These are phyloP conservation scores for Scolopax rusticola DNA, from an alignment of 2,797 vertebrate species.

Conservation along the genomic window DNA sequence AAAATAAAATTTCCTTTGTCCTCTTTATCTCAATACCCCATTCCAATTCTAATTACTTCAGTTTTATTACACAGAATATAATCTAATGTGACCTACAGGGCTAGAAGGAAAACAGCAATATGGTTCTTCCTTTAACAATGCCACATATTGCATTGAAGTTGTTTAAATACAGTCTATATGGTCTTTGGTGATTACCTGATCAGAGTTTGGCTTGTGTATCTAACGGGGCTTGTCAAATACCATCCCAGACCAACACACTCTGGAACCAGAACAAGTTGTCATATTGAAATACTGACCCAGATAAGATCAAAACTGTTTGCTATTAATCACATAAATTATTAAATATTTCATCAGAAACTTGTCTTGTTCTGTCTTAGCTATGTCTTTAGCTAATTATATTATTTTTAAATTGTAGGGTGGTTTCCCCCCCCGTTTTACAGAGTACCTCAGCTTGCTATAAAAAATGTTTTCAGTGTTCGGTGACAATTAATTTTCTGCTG, in stretches of 20 bases:
- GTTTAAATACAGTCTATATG: background rate
- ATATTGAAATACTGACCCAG: conserved; percentile 21
- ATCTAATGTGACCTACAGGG: background rate
- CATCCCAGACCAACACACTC: background rate
- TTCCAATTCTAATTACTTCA: background rate
- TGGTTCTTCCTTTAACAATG: background rate
- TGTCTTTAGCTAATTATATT: background rate
- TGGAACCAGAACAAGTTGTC: background rate
- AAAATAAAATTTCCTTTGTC: background rate
- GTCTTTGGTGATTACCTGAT: background rate
- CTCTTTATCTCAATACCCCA: background rate
- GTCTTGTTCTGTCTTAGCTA: too few species aligned
- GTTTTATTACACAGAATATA: background rate
- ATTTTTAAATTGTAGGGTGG: background rate
- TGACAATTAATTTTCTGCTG: background rate
- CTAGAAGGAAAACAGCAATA: background rate
- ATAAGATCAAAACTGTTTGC: conserved; percentile 16
- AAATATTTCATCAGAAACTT: background rate
- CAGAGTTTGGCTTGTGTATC: background rate
- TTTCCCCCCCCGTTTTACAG: background rate
- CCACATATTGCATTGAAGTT: fast-evolving
- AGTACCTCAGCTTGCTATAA: background rate
- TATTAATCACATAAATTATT: conserved; percentile 19
- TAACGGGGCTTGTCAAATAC: background rate
- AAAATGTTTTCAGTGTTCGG: background rate